Evolutionary conservation across 2,797 vertebrate species (phyloP).

Genomic region (Cyprinella venusta): DNA sequence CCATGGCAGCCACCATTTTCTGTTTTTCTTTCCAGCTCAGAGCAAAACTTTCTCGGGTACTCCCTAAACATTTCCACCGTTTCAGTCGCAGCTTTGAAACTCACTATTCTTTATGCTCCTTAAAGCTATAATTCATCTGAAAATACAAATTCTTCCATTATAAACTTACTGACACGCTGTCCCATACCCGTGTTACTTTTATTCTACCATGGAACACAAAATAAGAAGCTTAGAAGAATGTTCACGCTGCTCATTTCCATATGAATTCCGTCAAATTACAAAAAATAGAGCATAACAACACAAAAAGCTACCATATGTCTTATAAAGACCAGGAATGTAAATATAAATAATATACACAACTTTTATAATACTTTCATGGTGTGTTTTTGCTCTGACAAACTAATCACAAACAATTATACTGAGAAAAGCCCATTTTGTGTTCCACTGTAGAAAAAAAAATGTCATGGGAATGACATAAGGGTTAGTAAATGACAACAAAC

Average conservation of each 20-base stretch:
- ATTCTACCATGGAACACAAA: background rate
- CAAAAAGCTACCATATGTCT: background rate
- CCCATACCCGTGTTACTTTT: no score
- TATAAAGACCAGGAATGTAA: background rate
- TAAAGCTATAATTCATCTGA: conserved; percentile 5
- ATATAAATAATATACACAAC: background rate
- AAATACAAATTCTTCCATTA: background rate
- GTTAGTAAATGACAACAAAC: background rate
- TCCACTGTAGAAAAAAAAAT: background rate
- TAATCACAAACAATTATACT: background rate
- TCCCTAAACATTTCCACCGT: conserved; percentile 44
- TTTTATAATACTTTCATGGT: background rate
- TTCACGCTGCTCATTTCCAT: background rate
- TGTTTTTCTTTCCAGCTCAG: conserved; percentile 55
- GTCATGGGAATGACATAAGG: background rate
- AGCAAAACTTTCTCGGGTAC: conserved; percentile 27
- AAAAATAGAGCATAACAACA: background rate
- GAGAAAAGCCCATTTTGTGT: background rate
- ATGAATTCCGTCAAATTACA: background rate
- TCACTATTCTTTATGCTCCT: conserved; percentile 13
- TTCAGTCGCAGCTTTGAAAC: conserved; percentile 20
- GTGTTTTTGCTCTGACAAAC: background rate
- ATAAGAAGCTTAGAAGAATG: background rate
- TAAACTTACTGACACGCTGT: background rate
- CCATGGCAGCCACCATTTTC: conserved; percentile 37